These are phyloP conservation scores for Eremophila alpestris DNA, from an alignment of 2,797 vertebrate genomes.

Conservation along the genomic window DNA sequence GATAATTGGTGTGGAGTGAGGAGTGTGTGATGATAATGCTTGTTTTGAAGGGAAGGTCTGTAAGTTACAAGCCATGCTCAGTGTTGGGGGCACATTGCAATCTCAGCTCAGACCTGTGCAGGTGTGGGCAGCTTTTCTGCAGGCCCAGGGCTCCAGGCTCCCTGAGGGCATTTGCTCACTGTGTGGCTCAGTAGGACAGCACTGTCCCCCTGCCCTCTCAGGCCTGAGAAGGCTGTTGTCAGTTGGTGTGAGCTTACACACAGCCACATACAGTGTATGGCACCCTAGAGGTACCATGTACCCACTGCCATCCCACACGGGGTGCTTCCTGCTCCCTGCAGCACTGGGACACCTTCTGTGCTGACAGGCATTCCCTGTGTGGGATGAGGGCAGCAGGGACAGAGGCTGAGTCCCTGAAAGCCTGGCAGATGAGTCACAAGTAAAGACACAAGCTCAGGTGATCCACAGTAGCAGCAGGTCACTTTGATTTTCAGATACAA, in stretches of 20 bases:
- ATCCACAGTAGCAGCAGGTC: background rate
- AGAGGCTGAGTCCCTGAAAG: background rate
- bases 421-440: background rate
- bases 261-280: rapidly evolving
- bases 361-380: background rate
- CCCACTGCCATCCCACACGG: too few relatives aligned
- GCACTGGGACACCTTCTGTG: too few relatives aligned
- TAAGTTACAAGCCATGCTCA: background rate
- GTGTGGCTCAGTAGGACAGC: background rate
- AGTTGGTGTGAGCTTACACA: background rate
- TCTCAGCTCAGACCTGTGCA: background rate
- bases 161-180: background rate
- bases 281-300: too few relatives aligned
- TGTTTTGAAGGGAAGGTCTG: background rate
- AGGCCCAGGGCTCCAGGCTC: background rate
- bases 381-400: background rate
- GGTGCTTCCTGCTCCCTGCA: too few relatives aligned
- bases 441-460: background rate
- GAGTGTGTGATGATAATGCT: background rate
- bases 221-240: background rate
- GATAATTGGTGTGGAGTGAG: background rate
- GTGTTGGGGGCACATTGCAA: background rate
- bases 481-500: background rate
- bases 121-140: background rate
- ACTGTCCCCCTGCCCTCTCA: background rate